Evolutionary conservation across 2,797 vertebrate species (phyloP).

Genomic region (Adelosebastes latens): DNA sequence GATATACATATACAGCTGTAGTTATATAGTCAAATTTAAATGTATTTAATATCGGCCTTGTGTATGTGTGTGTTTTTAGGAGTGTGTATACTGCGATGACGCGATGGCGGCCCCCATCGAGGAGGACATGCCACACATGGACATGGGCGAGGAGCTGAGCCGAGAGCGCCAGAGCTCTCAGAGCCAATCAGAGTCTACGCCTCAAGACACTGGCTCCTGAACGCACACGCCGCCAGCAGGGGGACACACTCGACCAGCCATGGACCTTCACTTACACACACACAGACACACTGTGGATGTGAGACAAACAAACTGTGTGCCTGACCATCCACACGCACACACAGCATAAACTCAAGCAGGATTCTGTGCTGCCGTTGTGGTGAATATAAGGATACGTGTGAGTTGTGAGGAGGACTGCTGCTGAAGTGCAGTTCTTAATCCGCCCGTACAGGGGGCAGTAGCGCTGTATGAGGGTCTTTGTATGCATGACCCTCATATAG

Average conservation of each 20-base stretch:
- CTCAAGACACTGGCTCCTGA: slow-evolving; percentile 62
- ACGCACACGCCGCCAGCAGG: slow-evolving; percentile 14
- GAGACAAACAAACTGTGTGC: slow-evolving; percentile 37
- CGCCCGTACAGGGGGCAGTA: slow-evolving; percentile 14
- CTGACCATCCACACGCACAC: slow-evolving; percentile 21
- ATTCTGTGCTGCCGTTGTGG: slow-evolving; percentile 9
- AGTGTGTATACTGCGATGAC: slow-evolving; percentile 84
- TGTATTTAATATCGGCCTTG: neutral
- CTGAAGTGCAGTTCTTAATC: slow-evolving; percentile 14
- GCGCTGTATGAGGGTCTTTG: neutral
- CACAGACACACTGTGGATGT: slow-evolving; percentile 11
- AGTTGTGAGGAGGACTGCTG: slow-evolving; percentile 6
- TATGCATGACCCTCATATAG: neutral
- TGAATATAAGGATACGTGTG: slow-evolving; percentile 7
- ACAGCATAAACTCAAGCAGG: slow-evolving; percentile 30
- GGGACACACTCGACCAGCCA: slow-evolving; percentile 9
- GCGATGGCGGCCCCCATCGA: slow-evolving; percentile 69
- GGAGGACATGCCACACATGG: slow-evolving; percentile 84
- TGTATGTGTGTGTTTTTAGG: slow-evolving; percentile 62
- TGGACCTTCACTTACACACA: slow-evolving; percentile 16
- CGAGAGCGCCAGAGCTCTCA: slow-evolving; percentile 67
- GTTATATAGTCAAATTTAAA: neutral
- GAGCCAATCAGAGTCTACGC: slow-evolving; percentile 47
- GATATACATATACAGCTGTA: neutral
- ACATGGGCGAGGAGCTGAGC: slow-evolving; percentile 80